phyloP scores from a whole-genome alignment of 2,113 vertebrate genomes.

The Penelope pileata region DNA sequence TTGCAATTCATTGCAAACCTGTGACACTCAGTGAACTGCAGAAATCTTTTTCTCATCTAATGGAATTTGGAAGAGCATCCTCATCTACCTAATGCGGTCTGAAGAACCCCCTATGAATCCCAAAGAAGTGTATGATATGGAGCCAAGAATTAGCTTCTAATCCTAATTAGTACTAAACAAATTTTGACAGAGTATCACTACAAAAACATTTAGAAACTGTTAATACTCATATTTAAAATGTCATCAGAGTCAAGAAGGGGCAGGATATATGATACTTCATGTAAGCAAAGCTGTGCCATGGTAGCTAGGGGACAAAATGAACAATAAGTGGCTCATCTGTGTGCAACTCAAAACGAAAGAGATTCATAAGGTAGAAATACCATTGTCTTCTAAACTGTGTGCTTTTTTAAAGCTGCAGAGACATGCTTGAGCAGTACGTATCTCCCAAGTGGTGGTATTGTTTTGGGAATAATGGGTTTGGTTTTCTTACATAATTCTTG shows the following conservation, averaged over 20 bases:
- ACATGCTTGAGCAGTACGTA: neutral
- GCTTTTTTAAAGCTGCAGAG: conserved; percentile 36
- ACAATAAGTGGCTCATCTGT: neutral
- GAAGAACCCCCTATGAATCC: neutral
- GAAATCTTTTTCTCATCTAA: neutral
- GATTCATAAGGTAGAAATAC: neutral
- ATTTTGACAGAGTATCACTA: neutral
- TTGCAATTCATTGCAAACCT: neutral
- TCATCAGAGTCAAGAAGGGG: neutral
- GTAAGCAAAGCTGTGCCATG: neutral
- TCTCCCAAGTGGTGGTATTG: neutral
- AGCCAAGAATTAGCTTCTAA: neutral
- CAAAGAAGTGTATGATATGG: neutral
- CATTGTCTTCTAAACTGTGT: conserved; percentile 10
- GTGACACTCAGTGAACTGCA: neutral
- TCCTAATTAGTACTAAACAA: neutral
- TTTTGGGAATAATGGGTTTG: conserved; percentile 29
- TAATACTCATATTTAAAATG: neutral
- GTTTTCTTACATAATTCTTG: conserved; percentile 46
- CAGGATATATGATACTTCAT: neutral
- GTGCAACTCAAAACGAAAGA: neutral
- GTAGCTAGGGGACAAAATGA: neutral
- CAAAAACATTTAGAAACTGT: neutral
- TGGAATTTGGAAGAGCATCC: no score
- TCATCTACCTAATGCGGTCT: neutral